These are phyloP conservation scores for Willisornis vidua DNA, from an alignment of 2,113 vertebrate genomes.

Conservation along the genomic window DNA sequence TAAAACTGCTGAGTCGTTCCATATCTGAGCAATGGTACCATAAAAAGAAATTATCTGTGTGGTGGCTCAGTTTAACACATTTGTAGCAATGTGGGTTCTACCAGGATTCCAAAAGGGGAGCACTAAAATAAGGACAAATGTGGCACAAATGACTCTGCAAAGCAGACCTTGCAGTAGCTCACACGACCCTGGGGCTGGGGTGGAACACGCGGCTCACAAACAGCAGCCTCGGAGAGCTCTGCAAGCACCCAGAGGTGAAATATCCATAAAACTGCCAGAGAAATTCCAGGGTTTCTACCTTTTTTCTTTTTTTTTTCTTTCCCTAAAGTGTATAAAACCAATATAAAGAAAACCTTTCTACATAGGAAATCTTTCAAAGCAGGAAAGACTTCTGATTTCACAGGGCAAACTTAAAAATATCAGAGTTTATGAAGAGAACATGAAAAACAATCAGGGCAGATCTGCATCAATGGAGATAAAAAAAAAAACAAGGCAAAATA, in stretches of 20 bases:
- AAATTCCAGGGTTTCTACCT: not conserved
- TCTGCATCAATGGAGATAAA: not conserved
- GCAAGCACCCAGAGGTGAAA: not conserved
- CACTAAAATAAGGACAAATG: not conserved
- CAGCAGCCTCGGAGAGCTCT: not conserved
- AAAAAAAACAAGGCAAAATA: not conserved
- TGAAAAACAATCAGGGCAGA: not conserved
- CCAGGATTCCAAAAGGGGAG: not conserved
- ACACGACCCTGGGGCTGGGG: too few species aligned
- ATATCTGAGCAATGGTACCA: not conserved
- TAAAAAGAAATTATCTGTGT: not conserved
- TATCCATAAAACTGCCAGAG: not conserved
- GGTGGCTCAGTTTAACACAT: not conserved
- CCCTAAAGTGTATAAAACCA: fast-evolving
- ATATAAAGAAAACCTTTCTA: not conserved
- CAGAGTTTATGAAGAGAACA: not conserved
- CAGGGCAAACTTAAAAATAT: not conserved
- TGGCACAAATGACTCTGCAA: not conserved
- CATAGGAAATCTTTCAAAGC: not conserved
- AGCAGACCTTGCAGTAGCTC: fast-evolving
- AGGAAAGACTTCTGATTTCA: not conserved
- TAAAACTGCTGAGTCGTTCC: not conserved
- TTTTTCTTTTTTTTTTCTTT: not conserved
- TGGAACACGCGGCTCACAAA: fast-evolving
- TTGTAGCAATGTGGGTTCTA: not conserved